phyloP scores from a whole-genome alignment of 2,113 vertebrate genomes.

The Cyprinodon brontotheroides region DNA sequence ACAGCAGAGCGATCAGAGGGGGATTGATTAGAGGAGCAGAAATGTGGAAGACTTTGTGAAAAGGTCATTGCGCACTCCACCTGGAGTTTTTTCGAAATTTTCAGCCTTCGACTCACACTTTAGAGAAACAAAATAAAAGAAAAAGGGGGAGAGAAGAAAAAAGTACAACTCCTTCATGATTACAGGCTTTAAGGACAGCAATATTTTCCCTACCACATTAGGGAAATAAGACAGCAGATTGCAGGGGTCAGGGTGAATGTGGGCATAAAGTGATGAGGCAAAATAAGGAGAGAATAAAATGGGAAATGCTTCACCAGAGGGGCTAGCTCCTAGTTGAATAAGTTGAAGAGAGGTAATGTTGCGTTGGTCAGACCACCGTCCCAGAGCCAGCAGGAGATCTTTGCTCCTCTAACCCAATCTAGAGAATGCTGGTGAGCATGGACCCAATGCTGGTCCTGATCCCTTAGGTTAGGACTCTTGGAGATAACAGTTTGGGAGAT shows the following conservation, averaged over 20 bases:
- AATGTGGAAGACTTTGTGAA: conserved; percentile 82
- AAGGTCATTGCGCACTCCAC: conserved; percentile 82
- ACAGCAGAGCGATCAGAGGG: conserved; percentile 74
- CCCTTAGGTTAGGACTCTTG: conserved; percentile 22
- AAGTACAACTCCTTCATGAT: conserved; percentile 68
- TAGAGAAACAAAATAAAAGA: conserved; percentile 34
- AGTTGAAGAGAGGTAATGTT: conserved; percentile 70
- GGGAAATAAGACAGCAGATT: conserved; percentile 80
- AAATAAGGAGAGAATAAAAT: conserved; percentile 48
- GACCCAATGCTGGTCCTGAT: conserved; percentile 38
- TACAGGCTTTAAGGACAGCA: conserved; percentile 59
- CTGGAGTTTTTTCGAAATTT: conserved; percentile 70
- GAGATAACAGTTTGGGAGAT: neutral
- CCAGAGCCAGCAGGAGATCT: conserved; percentile 60
- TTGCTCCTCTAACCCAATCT: conserved; percentile 41
- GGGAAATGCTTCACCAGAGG: conserved; percentile 51
- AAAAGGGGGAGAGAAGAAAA: conserved; percentile 11
- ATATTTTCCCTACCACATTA: conserved; percentile 74
- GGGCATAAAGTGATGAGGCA: conserved; percentile 75
- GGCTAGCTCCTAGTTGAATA: too few species aligned
- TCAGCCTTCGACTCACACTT: conserved; percentile 24
- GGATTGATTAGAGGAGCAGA: conserved; percentile 80
- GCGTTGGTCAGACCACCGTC: conserved; percentile 68
- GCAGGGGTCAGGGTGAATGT: conserved; percentile 62
- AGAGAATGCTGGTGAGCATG: conserved; percentile 40